Base-by-base conservation (phyloP, 2,797 vertebrate genomes). In the Centropyge bicolor region DNA sequence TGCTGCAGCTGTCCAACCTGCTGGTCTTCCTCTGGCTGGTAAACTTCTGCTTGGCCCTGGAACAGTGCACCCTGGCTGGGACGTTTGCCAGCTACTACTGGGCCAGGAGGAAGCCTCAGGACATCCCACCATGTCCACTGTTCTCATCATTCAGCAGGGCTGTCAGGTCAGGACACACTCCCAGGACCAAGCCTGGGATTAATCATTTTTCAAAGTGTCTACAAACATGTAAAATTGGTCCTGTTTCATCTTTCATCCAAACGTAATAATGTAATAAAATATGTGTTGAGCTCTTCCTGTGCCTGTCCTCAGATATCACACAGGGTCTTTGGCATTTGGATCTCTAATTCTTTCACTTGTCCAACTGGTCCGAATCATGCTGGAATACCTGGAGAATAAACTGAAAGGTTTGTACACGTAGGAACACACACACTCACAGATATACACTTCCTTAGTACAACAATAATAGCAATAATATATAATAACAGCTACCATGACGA, bases 1-100 rank as follows among this genome's bases (percentile, higher is more conserved):
- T 94, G 75, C 95, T 98, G 83, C 97, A 99, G 90, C 86, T 98
- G 41, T 94, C 92, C 93, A 98, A 98, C 85, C 90, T 97, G 11
- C 96, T 98, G 79, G 87, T 96, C 78, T 97, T 97, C 88, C 91
- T 99, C 55, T 99, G 98, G 98, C 92, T 98, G 83, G 90, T 97
- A 57, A 97, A 98, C 86, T 98, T 98, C 88, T 93, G 94, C 70
- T 90, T 97, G 83, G 97, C 98, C 0, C 85, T 99, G 91, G 96
- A 96, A 86, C 97, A 98, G 87, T 97, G 97, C 91, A 94, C 97
- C 9, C 95, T 99, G 68, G 97, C 97, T 5, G 97, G 98, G 86
- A 94, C 96, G 59, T 99, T 98, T 59, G 96, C 97, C 38, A 95
- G 96, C 45, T 98, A 97, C 69, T 99, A 99, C 87, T 99, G 98